Percentiles rank a stretch among this genome's conserved stretches.
Conservation (phyloP, 1,140 invertebrate species). For the Temnothorax longispinosus region DNA sequence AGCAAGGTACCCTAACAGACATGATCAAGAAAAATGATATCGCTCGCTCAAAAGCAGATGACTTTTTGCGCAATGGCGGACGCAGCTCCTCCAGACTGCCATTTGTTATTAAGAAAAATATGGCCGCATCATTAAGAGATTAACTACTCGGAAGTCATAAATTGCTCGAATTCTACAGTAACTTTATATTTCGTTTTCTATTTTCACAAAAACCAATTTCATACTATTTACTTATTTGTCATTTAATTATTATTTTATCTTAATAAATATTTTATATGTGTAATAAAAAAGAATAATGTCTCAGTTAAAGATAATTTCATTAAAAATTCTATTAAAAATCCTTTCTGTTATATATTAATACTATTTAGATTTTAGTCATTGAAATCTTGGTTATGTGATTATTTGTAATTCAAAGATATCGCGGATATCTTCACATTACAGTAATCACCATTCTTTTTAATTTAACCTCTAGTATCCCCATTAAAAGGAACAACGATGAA, state of each 20-base stretch:
- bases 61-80: constrained; percentile 77
- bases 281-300: not conserved
- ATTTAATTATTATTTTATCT: not conserved
- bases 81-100: not conserved
- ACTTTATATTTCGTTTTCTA: not conserved
- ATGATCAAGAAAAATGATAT: constrained; percentile 82
- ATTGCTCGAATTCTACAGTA: not conserved
- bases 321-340: not conserved
- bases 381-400: constrained; percentile 7
- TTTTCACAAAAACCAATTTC: not conserved
- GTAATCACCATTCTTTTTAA: constrained; percentile 48
- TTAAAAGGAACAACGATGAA: constrained; percentile 46
- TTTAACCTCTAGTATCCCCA: constrained; percentile 38
- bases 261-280: not conserved
- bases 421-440: constrained; percentile 13
- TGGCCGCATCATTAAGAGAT: constrained; percentile 8
- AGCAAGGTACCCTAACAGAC: constrained; percentile 59
- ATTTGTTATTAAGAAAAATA: constrained; percentile 46
- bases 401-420: constrained; percentile 21
- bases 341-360: not conserved
- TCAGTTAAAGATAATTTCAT: not conserved
- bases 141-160: not conserved
- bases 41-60: constrained; percentile 74
- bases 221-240: not conserved
- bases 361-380: not conserved